Base-by-base conservation (phyloP, 1,140 invertebrate genomes). In the Apocrypta bakeri region DNA sequence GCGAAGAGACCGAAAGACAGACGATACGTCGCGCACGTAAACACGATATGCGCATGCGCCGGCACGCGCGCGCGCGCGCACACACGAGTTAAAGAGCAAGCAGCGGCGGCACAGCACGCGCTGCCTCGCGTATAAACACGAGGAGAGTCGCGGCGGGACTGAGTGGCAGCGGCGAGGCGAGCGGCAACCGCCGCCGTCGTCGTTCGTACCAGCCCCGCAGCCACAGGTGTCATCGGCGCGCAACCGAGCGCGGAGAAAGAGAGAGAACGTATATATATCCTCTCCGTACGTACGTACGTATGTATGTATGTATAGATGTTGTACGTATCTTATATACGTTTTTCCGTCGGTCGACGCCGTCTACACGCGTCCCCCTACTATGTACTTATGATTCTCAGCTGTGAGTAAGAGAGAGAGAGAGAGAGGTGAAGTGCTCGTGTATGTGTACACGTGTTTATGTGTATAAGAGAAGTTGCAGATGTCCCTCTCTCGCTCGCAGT, bases 211-310 rank as follows among this genome's bases (percentile, higher is more conserved):
- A 21, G 29, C 29, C 17, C 27, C 56, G 74, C 56, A 90, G 89
- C 90, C 87, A 91, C 90, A 91, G 90, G 90, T 91, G 90, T 91
- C 90, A 91, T 90, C 89, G 83, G 87, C 86, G 83, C 73, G 82
- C 83, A 72, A 83, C 80, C 76, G 85, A 77, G 63, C 69, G 83
- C 76, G 76, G 29, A 69, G 69, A 73, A 81, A 72, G 48, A 56
- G 12, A 48, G 48, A 56, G 48, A 56, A 56, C 48, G 48, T 56
- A 56, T n/a, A 37, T 37, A 37, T 9, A 37, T 9, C n/a, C n/a
- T n/a, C n/a, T n/a, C n/a, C n/a, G n/a, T n/a, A n/a, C 42, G 42
- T 9, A 12, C 40, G 40, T 42, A 42, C 9, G 40, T 42, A 42
- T 42, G 40, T 42, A 9, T 9, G 9, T n/a, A n/a, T n/a, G n/a